Evolutionary conservation across 2,113 vertebrate genomes (phyloP).

Genomic region (Siphamia tubifer): DNA sequence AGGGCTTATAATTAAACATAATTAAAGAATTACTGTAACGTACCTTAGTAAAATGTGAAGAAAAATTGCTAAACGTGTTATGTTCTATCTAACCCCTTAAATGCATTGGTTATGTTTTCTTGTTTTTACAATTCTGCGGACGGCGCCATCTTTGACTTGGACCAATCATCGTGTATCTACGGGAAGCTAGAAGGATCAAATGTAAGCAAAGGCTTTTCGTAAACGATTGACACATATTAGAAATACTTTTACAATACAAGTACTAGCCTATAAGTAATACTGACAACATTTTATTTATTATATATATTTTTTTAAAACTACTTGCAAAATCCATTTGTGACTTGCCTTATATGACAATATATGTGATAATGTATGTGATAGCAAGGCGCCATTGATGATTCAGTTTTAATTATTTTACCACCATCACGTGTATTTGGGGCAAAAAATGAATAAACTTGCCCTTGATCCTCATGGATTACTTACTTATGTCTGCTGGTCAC

Average conservation of each 20-base stretch:
- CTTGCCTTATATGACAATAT: too few relatives aligned
- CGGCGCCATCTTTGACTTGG: slow-evolving; percentile 37
- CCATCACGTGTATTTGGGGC: too few relatives aligned
- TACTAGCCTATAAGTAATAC: too few relatives aligned
- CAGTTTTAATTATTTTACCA: too few relatives aligned
- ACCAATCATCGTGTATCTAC: slow-evolving; percentile 68
- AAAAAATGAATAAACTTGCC: too few relatives aligned
- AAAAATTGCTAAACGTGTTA: not conserved
- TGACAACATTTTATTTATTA: too few relatives aligned
- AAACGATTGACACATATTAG: not conserved
- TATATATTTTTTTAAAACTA: too few relatives aligned
- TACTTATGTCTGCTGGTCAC: too few relatives aligned
- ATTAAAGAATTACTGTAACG: not conserved
- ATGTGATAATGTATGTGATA: too few relatives aligned
- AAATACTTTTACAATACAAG: not conserved
- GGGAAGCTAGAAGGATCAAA: slow-evolving; percentile 40
- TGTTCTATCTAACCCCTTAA: not conserved
- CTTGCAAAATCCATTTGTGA: too few relatives aligned
- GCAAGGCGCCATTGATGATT: too few relatives aligned
- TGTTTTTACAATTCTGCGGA: slow-evolving; percentile 27
- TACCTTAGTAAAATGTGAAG: accelerated
- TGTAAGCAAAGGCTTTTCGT: not conserved
- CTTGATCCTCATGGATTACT: too few relatives aligned
- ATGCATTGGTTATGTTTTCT: not conserved
- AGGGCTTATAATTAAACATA: not conserved